Evolutionary conservation across 2,113 vertebrate genomes (phyloP), one percentile per base, ranked within the genome.

Genomic region (Triplophysa rosa): DNA sequence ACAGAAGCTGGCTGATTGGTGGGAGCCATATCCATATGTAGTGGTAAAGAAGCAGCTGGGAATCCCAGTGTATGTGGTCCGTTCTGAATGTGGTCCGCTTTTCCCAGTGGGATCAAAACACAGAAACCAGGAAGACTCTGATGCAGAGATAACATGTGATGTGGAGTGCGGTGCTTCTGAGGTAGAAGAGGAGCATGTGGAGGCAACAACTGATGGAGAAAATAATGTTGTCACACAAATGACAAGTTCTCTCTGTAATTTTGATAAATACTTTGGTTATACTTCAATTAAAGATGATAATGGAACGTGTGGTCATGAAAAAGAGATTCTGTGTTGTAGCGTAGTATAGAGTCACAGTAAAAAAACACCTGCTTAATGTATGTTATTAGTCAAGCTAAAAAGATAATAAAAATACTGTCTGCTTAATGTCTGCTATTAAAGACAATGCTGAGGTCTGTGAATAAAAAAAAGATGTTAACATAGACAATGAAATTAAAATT

Each of bases 261-360:
- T n/a, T n/a, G n/a, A n/a, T n/a, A n/a, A n/a, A n/a, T n/a, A n/a
- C 90, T 91, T 88, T 89, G 87, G 87, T 84, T 83, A 83, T 4
- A 3, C 88, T 88, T 88, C 91, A 90, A 90, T 88, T 85, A 89
- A 83, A 76, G 29, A 89, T 87, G 89, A 83, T 90, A 89, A 92
- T 88, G 82, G 79, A 67, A 45, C 67, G 56, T 69, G 74, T 69
- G 65, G 83, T 2, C 16, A 80, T 68, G 40, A 21, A 63, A 72
- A 65, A 71, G 61, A 33, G 37, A 21, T 61, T 8, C 21, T 14
- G n/a, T 73, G 63, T 10, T 67, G 49, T 6, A 47, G 33, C 13
- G 49, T 68, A 58, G 40, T 19, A 71, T 6, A 13, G 52, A 72
- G 13, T 40, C 24, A 54, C 14, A 4, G 45, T 52, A 8, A 68